Evolutionary conservation across 1,140 invertebrate species (phyloP).

Genomic region (Rhopalosiphum maidis): DNA sequence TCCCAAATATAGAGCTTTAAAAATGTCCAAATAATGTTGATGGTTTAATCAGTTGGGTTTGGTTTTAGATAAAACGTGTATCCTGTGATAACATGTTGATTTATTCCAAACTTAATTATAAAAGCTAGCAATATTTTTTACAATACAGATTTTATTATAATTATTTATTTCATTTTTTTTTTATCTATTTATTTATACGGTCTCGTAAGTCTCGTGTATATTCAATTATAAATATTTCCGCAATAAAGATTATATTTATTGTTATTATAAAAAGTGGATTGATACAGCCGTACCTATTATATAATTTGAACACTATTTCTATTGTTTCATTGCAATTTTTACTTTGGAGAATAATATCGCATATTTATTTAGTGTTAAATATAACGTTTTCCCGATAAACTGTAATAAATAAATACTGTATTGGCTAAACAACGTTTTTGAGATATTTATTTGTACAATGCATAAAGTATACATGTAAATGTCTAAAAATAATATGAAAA

Average conservation of each 20-base stretch:
- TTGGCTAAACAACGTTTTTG: background rate
- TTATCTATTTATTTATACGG: background rate
- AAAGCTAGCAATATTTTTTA: background rate
- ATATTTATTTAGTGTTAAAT: background rate
- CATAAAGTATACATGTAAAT: too few relatives aligned
- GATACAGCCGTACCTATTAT: background rate
- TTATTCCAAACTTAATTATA: background rate
- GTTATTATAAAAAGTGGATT: background rate
- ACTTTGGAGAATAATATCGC: background rate
- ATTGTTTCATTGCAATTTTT: background rate
- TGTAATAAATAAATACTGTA: background rate
- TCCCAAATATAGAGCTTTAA: background rate
- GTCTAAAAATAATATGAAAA: too few relatives aligned
- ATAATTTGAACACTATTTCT: background rate
- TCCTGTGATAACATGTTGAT: background rate
- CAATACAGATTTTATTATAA: background rate
- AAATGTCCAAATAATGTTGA: background rate
- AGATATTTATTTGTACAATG: too few relatives aligned
- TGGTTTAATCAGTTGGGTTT: conserved; percentile 7
- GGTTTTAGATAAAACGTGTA: background rate
- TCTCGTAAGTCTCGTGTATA: background rate
- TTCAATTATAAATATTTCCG: background rate
- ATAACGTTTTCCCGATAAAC: background rate
- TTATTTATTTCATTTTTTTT: background rate
- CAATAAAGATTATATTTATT: background rate